Base-by-base conservation (phyloP, 2,797 vertebrate species). In the Varecia variegata region DNA sequence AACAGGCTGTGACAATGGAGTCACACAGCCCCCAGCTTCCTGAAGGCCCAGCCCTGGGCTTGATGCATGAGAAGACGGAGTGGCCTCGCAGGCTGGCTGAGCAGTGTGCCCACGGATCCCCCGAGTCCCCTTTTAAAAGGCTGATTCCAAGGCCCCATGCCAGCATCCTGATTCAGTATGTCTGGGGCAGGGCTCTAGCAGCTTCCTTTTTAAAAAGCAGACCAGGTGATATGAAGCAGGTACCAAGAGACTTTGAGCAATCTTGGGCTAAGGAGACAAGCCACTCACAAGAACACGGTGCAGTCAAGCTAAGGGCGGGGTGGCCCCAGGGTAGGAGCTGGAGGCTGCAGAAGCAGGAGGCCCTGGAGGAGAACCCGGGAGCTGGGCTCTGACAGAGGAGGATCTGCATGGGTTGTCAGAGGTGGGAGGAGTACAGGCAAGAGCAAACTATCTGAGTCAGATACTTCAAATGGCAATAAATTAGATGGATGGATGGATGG, bases 371-470 rank as follows among this genome's bases (percentile, higher is more conserved):
- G 11, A 87, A 12, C 35, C 14, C 0, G 60, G 23, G 60, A 95
- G 25, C 50, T 90, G 45, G n/a, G n/a, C 38, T 93, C 40, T 79
- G 76, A 80, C 2, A 11, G 47, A 45, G 50, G 43, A 92, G 60
- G 25, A 35, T 80, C 65, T 93, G 45, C 70, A 27, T 65, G 58
- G 40, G 32, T 45, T 74, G 62, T 73, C 20, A 38, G 38, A 87
- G 23, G 2, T 54, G 54, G 14, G 43, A 93, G 27, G 30, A 40
- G 47, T 77, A 40, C 7, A 71, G 20, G 35, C 54, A 43, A 85
- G 30, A 93, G 40, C 50, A 95, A 87, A 67, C 40, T 94, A 70
- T 88, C 79, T 85, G 38, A 90, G 77, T 96, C 83, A 82, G 82
- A 79, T 88, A 52, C 73, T 70, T 88, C 73, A 87, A 38, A 56